Evolutionary conservation across 1,140 invertebrate species (phyloP).

Genomic region (Drosophila asahinai): DNA sequence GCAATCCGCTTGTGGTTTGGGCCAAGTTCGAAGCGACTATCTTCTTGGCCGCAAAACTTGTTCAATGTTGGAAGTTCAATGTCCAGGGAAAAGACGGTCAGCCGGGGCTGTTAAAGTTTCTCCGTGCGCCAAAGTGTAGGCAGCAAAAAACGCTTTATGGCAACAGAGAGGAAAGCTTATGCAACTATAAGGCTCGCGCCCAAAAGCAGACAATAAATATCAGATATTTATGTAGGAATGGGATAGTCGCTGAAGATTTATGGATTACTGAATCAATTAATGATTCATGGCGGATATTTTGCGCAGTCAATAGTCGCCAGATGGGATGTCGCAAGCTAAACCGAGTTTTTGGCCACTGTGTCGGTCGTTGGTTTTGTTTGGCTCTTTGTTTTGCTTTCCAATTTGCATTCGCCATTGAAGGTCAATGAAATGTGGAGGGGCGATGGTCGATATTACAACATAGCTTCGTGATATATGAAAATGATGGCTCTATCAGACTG

Average conservation of each 20-base stretch:
- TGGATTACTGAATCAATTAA: conserved; percentile 22
- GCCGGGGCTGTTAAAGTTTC: conserved; percentile 8
- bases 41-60: conserved; percentile 2
- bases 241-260: conserved; percentile 27
- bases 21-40: conserved; percentile 10
- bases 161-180: conserved; percentile 28
- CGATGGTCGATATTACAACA: conserved; percentile 56
- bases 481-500: conserved; percentile 29
- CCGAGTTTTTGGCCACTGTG: conserved; percentile 37
- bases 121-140: conserved; percentile 28
- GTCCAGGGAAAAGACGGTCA: conserved; percentile 17
- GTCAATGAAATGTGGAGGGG: conserved; percentile 73
- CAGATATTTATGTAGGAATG: background rate
- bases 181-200: conserved; percentile 17
- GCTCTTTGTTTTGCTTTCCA: conserved; percentile 58
- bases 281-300: conserved; percentile 42
- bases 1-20: conserved; percentile 20
- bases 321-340: conserved; percentile 33
- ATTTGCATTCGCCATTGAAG: conserved; percentile 69
- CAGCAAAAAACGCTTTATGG: conserved; percentile 19
- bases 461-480: conserved; percentile 48
- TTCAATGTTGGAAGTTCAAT: conserved; percentile 24
- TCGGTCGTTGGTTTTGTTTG: conserved; percentile 12
- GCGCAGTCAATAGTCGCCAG: conserved; percentile 26
- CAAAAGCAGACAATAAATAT: conserved; percentile 26